Base-by-base conservation (phyloP, 2,113 vertebrate genomes). In the Motacilla alba region DNA sequence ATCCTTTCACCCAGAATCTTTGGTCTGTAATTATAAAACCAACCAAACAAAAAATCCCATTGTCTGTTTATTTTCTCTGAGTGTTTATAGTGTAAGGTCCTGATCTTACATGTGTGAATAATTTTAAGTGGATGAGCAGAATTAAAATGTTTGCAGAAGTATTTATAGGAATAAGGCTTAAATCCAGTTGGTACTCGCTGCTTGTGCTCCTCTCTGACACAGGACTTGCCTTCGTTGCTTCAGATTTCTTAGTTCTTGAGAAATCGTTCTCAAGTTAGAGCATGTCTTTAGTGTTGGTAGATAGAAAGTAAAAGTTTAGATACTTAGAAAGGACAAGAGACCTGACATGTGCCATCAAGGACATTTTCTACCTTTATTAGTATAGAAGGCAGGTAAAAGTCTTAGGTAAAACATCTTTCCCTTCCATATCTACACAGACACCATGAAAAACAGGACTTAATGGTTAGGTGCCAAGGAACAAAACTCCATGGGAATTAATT, bases 141-240 rank as follows among this genome's bases (percentile, higher is more conserved):
- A 93, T 91, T 87, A 93, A 89, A 94, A 73, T 89, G 13, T 89
- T 95, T 96, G 43, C 87, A 67, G 63, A 91, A 95, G 78, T 80
- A 73, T 91, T 97, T 93, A 89, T 10, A 88, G 63, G 55, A 85
- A 58, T 93, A 82, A 92, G 26, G 18, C 62, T 59, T 90, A 89
- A 89, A 89, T 93, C 73, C 41, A 47, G 13, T 30, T 64, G 7
- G 13, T 70, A 70, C 23, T 76, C 74, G n/a, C 31, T 62, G 46
- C 16, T 43, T 77, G 16, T n/a, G 7, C 22, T 33, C 9, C 47
- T 55, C 83, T 87, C 26, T 41, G 41, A 70, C 11, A 18, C 6
- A 64, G 5, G 13, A 69, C 13, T 87, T 88, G 8, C 10, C 23
- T 95, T 76, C 39, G 13, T 58, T 76, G 18, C 10, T 83, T 66